Conservation (phyloP, 2,113 vertebrate species). For the Cervus canadensis region DNA sequence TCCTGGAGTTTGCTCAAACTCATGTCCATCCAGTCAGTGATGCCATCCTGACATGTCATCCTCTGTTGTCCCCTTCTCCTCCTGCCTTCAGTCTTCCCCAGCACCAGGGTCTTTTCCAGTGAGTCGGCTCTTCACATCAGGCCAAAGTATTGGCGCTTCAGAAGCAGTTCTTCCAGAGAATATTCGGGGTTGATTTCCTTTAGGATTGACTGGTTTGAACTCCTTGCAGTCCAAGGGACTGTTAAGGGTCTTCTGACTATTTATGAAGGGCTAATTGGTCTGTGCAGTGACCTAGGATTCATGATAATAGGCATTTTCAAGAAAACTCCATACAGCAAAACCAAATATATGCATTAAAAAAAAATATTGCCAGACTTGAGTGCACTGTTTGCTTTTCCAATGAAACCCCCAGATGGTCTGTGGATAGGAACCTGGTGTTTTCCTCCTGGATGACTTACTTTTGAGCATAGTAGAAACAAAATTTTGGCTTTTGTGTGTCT, state of each 20-base stretch:
- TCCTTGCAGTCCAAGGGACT: background rate
- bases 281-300: constrained; percentile 13
- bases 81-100: background rate
- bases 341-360: constrained; percentile 71
- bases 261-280: background rate
- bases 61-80: background rate
- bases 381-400: constrained; percentile 70
- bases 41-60: background rate
- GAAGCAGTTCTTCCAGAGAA: background rate
- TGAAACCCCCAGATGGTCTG: constrained; percentile 76
- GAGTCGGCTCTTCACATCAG: background rate
- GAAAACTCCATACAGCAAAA: constrained; percentile 44
- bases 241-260: background rate
- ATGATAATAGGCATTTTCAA: constrained; percentile 50
- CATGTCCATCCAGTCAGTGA: background rate
- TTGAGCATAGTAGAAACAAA: constrained; percentile 47
- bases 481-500: constrained; percentile 36
- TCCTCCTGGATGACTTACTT: constrained; percentile 72
- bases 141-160: background rate
- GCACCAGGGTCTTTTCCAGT: background rate
- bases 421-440: constrained; percentile 76
- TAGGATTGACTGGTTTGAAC: background rate
- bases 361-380: constrained; percentile 76
- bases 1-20: background rate
- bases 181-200: background rate